These are phyloP conservation scores for Agrotis clavis DNA, from an alignment of 2,888 invertebrate genomes.

Conservation along the genomic window DNA sequence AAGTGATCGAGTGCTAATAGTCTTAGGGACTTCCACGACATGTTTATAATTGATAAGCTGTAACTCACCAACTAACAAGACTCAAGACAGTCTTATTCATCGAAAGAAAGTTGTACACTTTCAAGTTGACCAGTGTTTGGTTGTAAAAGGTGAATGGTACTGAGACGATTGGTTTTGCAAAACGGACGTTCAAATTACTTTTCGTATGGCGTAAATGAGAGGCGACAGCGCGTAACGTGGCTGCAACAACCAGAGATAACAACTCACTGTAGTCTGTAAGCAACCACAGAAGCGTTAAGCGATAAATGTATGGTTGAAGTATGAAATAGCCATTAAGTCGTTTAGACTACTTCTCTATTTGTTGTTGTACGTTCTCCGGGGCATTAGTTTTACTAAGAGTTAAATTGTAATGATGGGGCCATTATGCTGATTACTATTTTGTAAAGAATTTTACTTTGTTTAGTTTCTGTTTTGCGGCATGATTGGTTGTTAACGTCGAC, in stretches of 20 bases:
- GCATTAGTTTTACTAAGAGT: constrained; percentile 46
- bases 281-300: constrained; percentile 73
- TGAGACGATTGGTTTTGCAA: constrained; percentile 75
- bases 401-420: constrained; percentile 29
- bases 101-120: constrained; percentile 44
- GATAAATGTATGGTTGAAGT: constrained; percentile 65
- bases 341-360: constrained; percentile 47
- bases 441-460: constrained; percentile 34
- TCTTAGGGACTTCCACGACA: constrained; percentile 64
- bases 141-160: constrained; percentile 58
- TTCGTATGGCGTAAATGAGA: constrained; percentile 79
- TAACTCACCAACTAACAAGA: constrained; percentile 19
- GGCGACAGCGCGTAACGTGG: constrained; percentile 83
- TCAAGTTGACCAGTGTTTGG: constrained; percentile 44
- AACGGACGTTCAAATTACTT: constrained; percentile 79
- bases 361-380: constrained; percentile 31
- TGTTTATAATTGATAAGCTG: constrained; percentile 59
- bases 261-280: constrained; percentile 65
- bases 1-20: constrained; percentile 78
- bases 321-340: constrained; percentile 53
- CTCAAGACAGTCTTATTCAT: constrained; percentile 23
- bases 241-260: constrained; percentile 79
- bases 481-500: constrained; percentile 25
- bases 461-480: constrained; percentile 12
- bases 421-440: constrained; percentile 38